Conservation (phyloP, 2,113 vertebrate genomes). For the Phylloscopus trochiloides region DNA sequence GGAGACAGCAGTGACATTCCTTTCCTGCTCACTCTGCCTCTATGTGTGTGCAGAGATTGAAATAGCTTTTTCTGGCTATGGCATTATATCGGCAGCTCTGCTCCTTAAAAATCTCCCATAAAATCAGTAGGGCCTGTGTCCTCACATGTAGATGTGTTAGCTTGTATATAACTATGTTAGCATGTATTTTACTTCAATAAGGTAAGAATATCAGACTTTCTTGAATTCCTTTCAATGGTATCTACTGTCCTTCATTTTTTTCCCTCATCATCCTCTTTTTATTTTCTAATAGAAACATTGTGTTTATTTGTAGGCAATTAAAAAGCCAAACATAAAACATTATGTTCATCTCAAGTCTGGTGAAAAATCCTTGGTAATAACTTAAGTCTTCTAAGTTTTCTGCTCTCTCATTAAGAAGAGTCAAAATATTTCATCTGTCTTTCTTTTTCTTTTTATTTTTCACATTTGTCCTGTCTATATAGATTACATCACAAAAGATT, state of each 20-base stretch:
- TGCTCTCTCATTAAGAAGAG: background rate
- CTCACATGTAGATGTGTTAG: background rate
- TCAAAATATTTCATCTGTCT: background rate
- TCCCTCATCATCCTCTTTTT: background rate
- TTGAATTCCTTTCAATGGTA: background rate
- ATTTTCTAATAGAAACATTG: background rate
- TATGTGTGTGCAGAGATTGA: background rate
- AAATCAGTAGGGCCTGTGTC: accelerated
- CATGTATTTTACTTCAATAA: background rate
- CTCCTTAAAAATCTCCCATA: background rate
- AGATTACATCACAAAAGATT: background rate
- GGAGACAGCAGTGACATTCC: background rate
- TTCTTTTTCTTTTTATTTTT: background rate
- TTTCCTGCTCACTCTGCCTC: background rate
- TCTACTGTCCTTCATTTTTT: background rate
- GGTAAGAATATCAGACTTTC: background rate
- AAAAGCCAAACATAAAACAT: background rate
- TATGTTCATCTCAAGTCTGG: background rate
- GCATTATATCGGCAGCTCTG: background rate
- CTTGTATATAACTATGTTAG: background rate
- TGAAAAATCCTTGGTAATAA: background rate
- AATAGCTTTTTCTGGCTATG: background rate
- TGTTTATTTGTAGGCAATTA: background rate
- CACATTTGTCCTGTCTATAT: accelerated
- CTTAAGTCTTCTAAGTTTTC: background rate